phyloP scores from a whole-genome alignment of 2,113 vertebrate genomes.

The Antechinus flavipes region DNA sequence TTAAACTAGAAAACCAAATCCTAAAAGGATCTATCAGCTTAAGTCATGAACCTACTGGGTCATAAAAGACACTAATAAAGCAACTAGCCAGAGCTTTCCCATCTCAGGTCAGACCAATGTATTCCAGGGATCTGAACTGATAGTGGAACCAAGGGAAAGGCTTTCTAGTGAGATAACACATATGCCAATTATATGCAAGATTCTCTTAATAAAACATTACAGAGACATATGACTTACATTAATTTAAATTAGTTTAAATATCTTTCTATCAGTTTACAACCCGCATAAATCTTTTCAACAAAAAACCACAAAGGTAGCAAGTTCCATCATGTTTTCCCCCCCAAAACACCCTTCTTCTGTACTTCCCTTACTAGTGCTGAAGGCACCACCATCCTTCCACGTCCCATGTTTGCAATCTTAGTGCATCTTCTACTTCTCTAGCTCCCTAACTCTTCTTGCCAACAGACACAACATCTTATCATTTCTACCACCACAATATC shows the following conservation, averaged over 20 bases:
- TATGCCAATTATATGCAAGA: neutral
- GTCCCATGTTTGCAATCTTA: neutral
- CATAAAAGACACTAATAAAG: conserved; percentile 39
- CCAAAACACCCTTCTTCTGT: neutral
- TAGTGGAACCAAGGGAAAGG: conserved; percentile 19
- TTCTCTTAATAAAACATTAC: neutral
- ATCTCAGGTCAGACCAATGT: neutral
- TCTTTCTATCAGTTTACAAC: neutral
- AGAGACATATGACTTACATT: neutral
- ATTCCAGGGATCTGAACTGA: conserved; percentile 11
- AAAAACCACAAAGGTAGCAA: neutral
- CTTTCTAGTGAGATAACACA: neutral
- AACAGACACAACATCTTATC: neutral
- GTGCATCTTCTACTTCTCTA: neutral
- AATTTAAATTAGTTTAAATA: neutral
- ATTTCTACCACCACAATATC: too few relatives aligned
- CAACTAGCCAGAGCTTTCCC: neutral
- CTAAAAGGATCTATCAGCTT: neutral
- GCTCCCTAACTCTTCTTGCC: neutral
- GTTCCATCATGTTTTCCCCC: neutral
- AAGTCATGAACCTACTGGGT: neutral
- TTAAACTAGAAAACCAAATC: conserved; percentile 27
- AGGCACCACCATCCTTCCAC: neutral
- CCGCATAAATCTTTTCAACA: neutral
- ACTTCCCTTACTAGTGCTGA: neutral